Evolutionary conservation across 2,888 invertebrate species (phyloP).

Genomic region (Zaprionus obscuricornis): DNA sequence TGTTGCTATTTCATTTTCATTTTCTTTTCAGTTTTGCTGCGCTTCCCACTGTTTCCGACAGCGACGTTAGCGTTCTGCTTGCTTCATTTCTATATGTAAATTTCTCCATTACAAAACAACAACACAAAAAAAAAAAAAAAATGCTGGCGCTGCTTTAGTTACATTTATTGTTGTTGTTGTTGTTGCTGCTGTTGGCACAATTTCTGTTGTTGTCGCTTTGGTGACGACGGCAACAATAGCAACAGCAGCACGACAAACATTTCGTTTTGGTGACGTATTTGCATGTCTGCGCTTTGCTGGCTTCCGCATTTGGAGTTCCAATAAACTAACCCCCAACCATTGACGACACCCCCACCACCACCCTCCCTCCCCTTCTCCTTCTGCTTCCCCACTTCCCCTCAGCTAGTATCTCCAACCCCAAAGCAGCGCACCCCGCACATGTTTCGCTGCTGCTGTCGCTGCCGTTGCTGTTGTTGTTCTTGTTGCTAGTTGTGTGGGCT

Average conservation of each 20-base stretch:
- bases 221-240: constrained; percentile 51
- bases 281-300: constrained; percentile 61
- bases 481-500: too few relatives aligned
- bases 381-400: not conserved
- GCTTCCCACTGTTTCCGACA: constrained; percentile 45
- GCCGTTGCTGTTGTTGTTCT: too few relatives aligned
- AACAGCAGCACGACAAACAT: constrained; percentile 13
- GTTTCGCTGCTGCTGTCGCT: too few relatives aligned
- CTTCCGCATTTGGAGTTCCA: constrained; percentile 70
- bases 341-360: too few relatives aligned
- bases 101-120: constrained; percentile 60
- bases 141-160: constrained; percentile 60
- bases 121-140: constrained; percentile 18
- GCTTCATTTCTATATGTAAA: constrained; percentile 65
- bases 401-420: not conserved
- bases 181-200: constrained; percentile 72
- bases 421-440: constrained; percentile 2
- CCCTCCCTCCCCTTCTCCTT: not conserved
- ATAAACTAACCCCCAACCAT: constrained; percentile 39
- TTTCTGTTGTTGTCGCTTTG: constrained; percentile 67
- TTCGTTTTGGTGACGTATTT: constrained; percentile 70
- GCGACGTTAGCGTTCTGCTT: constrained; percentile 41
- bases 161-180: constrained; percentile 20
- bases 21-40: constrained; percentile 63
- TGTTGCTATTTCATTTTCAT: constrained; percentile 74